Evolutionary conservation across 2,797 vertebrate genomes (phyloP).

Genomic region (Tinamus major): DNA sequence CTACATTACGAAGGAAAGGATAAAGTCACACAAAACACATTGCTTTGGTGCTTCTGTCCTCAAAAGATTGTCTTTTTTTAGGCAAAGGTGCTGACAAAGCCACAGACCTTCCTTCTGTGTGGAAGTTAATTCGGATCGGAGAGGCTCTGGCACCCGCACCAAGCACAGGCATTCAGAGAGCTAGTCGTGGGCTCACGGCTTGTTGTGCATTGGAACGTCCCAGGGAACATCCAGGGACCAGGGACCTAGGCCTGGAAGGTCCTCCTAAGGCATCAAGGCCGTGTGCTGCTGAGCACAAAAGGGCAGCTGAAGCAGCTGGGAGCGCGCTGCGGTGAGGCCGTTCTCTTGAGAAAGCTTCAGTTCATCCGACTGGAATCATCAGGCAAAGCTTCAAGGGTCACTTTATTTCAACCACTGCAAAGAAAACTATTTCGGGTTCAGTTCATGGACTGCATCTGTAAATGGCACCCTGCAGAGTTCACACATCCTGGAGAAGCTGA

Average conservation of each 20-base stretch:
- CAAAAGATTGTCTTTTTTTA: not conserved
- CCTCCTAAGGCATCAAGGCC: not conserved
- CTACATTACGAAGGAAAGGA: not conserved
- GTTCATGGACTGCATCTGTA: not conserved
- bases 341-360: not conserved
- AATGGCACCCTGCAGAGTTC: conserved; percentile 9
- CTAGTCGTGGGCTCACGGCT: not conserved
- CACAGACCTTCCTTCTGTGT: not conserved
- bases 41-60: not conserved
- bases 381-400: conserved; percentile 11
- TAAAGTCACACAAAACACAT: not conserved
- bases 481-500: conserved; percentile 9
- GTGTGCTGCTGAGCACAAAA: not conserved
- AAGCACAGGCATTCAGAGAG: not conserved
- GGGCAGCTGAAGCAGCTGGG: not conserved
- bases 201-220: not conserved
- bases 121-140: not conserved
- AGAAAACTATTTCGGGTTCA: conserved; percentile 13
- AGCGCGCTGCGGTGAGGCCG: not conserved
- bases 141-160: not conserved
- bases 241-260: not conserved
- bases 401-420: not conserved
- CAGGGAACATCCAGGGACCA: not conserved
- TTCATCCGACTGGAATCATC: conserved; percentile 5
- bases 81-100: not conserved